A percentile compares a stretch with the other conserved stretches of the same genome.
These are phyloP conservation scores for Lutraria rhynchaena DNA, from an alignment of 1,140 invertebrate genomes.

Conservation along the genomic window DNA sequence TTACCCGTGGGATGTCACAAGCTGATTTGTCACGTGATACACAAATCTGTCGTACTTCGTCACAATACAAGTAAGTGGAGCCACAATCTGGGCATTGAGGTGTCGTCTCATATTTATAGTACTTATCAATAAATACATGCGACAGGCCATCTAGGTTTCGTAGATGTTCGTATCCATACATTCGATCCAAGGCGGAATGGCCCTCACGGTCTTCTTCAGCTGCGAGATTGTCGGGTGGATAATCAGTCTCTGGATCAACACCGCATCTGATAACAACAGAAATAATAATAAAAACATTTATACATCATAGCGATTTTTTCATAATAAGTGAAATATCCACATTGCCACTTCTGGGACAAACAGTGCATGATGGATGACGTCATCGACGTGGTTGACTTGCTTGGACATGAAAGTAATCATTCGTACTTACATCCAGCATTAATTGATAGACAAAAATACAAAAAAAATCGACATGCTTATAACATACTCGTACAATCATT, in stretches of 20 bases:
- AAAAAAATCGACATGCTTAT: too few relatives aligned
- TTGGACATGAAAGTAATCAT: too few relatives aligned
- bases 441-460: too few relatives aligned
- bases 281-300: too few relatives aligned
- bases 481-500: too few relatives aligned
- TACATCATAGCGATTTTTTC: too few relatives aligned
- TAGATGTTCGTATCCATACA: constrained; percentile 42
- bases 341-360: too few relatives aligned
- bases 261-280: constrained; percentile 24
- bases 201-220: constrained; percentile 5
- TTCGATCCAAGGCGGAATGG: constrained; percentile 29
- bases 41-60: constrained; percentile 21
- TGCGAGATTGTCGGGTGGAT: constrained; percentile 11
- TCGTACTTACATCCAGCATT: too few relatives aligned
- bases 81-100: constrained; percentile 50
- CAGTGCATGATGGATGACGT: too few relatives aligned
- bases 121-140: constrained; percentile 33
- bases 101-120: constrained; percentile 46
- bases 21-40: constrained; percentile 38
- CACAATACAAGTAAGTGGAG: constrained; percentile 40
- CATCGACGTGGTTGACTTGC: too few relatives aligned
- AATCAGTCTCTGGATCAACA: constrained; percentile 40
- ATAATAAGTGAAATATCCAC: too few relatives aligned
- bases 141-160: constrained; percentile 42
- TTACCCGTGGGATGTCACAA: constrained; percentile 39